Percentiles rank a stretch among this genome's conserved stretches.
Conservation (phyloP, 2,888 invertebrate genomes). For the Lithosia quadra region DNA sequence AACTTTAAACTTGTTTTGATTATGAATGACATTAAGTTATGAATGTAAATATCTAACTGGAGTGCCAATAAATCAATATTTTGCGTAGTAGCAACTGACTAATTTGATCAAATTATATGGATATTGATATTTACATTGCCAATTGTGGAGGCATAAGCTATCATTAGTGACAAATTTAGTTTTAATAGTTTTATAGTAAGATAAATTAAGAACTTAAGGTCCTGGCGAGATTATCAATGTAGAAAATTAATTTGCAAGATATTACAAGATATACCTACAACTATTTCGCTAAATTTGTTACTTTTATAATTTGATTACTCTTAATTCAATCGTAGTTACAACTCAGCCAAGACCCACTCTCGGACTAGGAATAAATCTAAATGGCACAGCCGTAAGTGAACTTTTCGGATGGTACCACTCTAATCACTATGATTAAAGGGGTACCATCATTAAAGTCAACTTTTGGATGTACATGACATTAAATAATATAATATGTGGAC, state of each 20-base stretch:
- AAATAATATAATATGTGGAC: not conserved
- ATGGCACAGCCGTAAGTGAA: too few relatives aligned
- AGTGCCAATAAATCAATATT: slow-evolving; percentile 36
- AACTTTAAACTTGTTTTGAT: not conserved
- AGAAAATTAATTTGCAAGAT: too few relatives aligned
- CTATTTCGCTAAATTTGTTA: too few relatives aligned
- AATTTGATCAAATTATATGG: too few relatives aligned
- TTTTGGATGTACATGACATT: not conserved
- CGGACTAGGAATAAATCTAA: too few relatives aligned
- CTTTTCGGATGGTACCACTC: too few relatives aligned
- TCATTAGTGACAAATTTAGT: slow-evolving; percentile 38
- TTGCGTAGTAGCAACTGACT: slow-evolving; percentile 11
- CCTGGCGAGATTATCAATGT: too few relatives aligned
- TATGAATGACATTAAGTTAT: slow-evolving; percentile 14
- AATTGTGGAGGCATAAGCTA: slow-evolving; percentile 21
- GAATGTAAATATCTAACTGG: slow-evolving; percentile 31
- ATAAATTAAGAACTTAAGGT: not conserved
- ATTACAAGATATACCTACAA: too few relatives aligned
- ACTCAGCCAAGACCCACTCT: too few relatives aligned
- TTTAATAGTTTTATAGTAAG: not conserved
- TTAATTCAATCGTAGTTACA: too few relatives aligned
- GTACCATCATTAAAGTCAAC: not conserved
- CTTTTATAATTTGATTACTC: too few relatives aligned
- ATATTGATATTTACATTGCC: too few relatives aligned
- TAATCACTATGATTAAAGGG: not conserved